Evolutionary conservation across 2,797 vertebrate species (phyloP).

Genomic region (Sebastolobus altivelis): DNA sequence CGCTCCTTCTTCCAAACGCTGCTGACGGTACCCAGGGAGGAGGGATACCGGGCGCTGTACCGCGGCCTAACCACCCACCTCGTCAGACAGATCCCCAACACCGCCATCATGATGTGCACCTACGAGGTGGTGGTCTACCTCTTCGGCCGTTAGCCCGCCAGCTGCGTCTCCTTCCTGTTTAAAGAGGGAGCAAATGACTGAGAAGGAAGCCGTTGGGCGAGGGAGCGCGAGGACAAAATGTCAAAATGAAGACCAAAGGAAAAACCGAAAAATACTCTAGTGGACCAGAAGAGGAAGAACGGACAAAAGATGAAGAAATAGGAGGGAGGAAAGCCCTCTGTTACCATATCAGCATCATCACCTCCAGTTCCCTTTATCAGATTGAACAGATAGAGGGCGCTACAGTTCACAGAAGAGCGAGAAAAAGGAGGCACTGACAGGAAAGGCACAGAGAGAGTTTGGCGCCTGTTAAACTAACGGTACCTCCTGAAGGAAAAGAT

Average conservation of each 20-base stretch:
- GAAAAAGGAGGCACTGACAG: conserved; percentile 17
- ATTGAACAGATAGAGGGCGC: conserved; percentile 13
- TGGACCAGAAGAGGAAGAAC: conserved; percentile 80
- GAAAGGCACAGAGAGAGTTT: conserved; percentile 7
- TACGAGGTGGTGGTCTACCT: conserved; percentile 98
- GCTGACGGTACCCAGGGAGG: conserved; percentile 91
- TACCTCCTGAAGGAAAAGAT: conserved; percentile 26
- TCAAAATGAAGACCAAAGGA: conserved; percentile 85
- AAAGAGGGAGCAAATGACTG: conserved; percentile 42
- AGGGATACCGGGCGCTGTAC: conserved; percentile 95
- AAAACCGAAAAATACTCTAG: conserved; percentile 61
- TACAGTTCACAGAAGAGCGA: conserved; percentile 28
- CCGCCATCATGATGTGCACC: conserved; percentile 99
- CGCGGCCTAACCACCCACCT: conserved; percentile 96
- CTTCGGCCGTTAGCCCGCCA: conserved; percentile 88
- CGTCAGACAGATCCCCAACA: conserved; percentile 98
- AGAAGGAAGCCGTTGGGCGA: conserved; percentile 28
- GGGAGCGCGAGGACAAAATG: conserved; percentile 24
- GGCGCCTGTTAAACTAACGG: conserved; percentile 28
- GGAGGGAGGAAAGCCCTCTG: conserved; percentile 9
- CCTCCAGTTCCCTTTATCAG: conserved; percentile 39
- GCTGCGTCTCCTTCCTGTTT: conserved; percentile 27
- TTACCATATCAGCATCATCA: conserved; percentile 48
- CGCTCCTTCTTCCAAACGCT: conserved; percentile 97
- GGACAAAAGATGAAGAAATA: conserved; percentile 47